Evolutionary conservation across 1,140 invertebrate genomes (phyloP), one percentile per base, ranked within the genome.

Genomic region (Grapholita molesta): DNA sequence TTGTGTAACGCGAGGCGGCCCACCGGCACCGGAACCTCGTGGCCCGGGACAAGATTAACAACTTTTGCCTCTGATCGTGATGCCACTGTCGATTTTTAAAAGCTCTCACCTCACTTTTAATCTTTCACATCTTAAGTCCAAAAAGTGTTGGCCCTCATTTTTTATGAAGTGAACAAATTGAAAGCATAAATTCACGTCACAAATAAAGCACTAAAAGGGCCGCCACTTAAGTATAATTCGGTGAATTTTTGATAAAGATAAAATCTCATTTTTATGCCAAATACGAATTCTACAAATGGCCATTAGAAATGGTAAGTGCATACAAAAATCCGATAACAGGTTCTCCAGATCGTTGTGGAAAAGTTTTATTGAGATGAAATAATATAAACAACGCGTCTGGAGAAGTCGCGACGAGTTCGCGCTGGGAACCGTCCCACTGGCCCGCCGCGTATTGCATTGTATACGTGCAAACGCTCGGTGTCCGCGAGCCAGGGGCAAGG

Each of bases 201-300:
- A 69, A 75, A 74, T 64, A 35, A 65, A 33, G 15, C 12, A 15
- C 21, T 6, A 24, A 70, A 57, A 77, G 74, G 65, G 68, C 79
- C 77, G 67, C 78, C 78, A 68, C 85, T 88, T 84, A n/a, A n/a
- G n/a, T n/a, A 74, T 84, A 82, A 87, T 89, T 79, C 83, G 83
- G 79, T 80, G 84, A 86, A 84, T 82, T 77, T 80, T 78, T 75
- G 71, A 73, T 82, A 48, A 82, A 81, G 75, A 82, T 88, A 88
- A 89, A 79, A 65, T 79, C 83, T 86, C 83, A 83, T 89, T 90
- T 71, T 85, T 88, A 89, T 89, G 89, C 87, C 68, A 75, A 77
- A 77, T 82, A 77, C 79, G 74, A 74, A 81, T 78, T 78, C 76
- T 53, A 74, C 70, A 57, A 74, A 79, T 83, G 83, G 79, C 76